Evolutionary conservation across 2,113 vertebrate genomes (phyloP).

Genomic region (Gallinago undulata): DNA sequence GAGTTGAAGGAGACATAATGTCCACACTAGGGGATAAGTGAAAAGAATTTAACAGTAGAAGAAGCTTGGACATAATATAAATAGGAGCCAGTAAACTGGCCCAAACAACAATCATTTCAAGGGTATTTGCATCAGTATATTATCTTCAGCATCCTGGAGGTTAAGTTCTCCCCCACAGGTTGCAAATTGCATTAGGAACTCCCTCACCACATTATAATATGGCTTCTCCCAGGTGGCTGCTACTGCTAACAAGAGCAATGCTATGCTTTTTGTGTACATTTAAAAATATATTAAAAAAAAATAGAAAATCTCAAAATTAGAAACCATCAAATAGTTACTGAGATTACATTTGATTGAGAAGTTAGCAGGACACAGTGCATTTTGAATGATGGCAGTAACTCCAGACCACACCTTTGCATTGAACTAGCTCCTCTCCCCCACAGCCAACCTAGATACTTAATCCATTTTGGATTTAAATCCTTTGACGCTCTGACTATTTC

Average conservation of each 20-base stretch:
- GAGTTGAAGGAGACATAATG: neutral
- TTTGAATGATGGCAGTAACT: neutral
- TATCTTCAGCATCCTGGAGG: neutral
- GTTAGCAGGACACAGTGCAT: neutral
- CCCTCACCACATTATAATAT: accelerated
- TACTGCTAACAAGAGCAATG: neutral
- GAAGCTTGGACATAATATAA: neutral
- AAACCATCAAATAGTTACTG: neutral
- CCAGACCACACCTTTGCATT: neutral
- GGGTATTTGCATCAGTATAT: neutral
- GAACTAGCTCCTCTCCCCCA: neutral
- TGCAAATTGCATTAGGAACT: neutral
- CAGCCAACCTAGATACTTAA: neutral
- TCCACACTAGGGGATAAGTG: neutral
- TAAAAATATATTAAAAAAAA: neutral
- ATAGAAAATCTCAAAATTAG: neutral
- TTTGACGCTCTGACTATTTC: neutral
- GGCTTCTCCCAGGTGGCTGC: neutral
- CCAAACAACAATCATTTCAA: neutral
- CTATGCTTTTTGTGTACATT: neutral
- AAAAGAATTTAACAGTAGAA: neutral
- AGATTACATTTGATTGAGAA: neutral
- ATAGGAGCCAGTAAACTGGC: neutral
- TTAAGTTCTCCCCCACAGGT: neutral
- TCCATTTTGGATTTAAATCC: neutral